phyloP scores from a whole-genome alignment of 2,888 invertebrate genomes.

The Hetaerina titia region DNA sequence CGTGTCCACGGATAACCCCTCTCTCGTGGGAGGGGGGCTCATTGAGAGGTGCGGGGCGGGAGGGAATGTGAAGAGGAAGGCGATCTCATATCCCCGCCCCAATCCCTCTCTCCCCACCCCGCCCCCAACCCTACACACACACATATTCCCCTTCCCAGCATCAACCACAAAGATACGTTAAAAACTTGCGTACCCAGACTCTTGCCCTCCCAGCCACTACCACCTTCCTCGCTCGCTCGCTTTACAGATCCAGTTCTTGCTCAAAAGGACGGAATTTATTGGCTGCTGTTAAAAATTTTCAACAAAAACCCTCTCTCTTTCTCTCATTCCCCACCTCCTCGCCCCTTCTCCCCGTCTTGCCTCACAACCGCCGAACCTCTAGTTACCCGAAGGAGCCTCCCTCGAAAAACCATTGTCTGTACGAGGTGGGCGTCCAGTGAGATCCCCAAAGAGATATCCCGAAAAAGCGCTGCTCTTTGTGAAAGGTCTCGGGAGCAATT shows the following conservation, averaged over 20 bases:
- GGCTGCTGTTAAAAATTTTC: slow-evolving; percentile 33
- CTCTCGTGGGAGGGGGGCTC: too few species aligned
- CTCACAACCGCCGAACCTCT: neutral
- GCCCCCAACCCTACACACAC: too few species aligned
- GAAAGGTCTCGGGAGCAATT: neutral
- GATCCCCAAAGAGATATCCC: neutral
- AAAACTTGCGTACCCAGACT: neutral
- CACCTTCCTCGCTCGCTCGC: neutral
- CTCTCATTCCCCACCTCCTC: neutral
- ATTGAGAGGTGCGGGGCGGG: too few species aligned
- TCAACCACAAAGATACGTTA: slow-evolving; percentile 35
- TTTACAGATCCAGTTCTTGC: slow-evolving; percentile 8
- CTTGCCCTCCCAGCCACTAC: neutral
- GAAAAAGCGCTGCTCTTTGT: neutral
- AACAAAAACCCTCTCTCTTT: neutral
- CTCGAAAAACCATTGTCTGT: neutral
- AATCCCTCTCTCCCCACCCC: neutral
- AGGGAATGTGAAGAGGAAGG: too few species aligned
- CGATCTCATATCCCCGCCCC: too few species aligned
- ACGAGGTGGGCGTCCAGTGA: neutral
- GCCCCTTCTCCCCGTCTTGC: neutral
- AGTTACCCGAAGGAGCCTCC: neutral
- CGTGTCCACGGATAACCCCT: too few species aligned
- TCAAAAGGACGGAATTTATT: slow-evolving; percentile 50
- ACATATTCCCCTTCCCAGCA: neutral